Base-by-base conservation (phyloP, 1,140 invertebrate genomes). In the Lutraria rhynchaena region DNA sequence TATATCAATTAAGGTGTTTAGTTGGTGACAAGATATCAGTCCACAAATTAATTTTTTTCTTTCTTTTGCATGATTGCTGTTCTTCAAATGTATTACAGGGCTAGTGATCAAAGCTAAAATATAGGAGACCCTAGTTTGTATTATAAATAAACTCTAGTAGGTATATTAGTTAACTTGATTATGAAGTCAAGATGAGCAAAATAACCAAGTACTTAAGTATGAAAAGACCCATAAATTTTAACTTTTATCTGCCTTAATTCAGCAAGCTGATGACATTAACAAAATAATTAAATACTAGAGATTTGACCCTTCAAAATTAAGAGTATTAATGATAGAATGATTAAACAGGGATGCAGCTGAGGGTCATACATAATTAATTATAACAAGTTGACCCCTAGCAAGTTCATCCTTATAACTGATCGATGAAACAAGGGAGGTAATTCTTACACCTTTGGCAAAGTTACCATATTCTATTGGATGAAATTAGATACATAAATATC, bases 31-130 rank as follows among this genome's bases (percentile, higher is more conserved):
- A 46, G 51, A 58, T 58, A 44, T 3, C 53, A 46, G 11, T 19
- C n/a, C 27, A 19, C 5, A 67, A 80, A 80, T 80, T 80, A 63
- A 78, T 57, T 65, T 77, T n/a, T n/a, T n/a, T n/a, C n/a, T n/a
- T n/a, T n/a, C n/a, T n/a, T n/a, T n/a, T n/a, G n/a, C n/a, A n/a
- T n/a, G n/a, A n/a, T n/a, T n/a, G n/a, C n/a, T n/a, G n/a, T n/a
- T n/a, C n/a, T n/a, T n/a, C n/a, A n/a, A n/a, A n/a, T n/a, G n/a
- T n/a, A n/a, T n/a, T n/a, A n/a, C n/a, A n/a, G n/a, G n/a, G n/a
- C n/a, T n/a, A n/a, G n/a, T n/a, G n/a, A n/a, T n/a, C n/a, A n/a
- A n/a, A n/a, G n/a, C n/a, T n/a, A n/a, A n/a, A n/a, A n/a, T n/a
- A n/a, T n/a, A n/a, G n/a, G n/a, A n/a, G n/a, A n/a, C n/a, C n/a